Conservation (phyloP, 2,113 vertebrate species). For the Bos indicus region DNA sequence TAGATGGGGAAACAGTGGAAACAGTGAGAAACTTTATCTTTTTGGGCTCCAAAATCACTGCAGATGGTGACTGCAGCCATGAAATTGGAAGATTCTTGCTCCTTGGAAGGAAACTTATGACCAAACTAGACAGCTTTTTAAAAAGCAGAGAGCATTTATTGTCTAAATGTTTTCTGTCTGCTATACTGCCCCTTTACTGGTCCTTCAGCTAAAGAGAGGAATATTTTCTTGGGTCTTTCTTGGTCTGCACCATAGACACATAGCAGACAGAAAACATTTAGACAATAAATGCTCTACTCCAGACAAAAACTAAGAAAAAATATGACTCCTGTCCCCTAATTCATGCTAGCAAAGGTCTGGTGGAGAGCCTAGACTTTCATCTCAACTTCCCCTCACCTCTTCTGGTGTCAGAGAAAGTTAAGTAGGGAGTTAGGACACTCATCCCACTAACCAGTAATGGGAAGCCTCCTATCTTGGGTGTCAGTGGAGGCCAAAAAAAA, state of each 20-base stretch:
- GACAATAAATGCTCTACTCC: neutral
- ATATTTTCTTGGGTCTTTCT: too few relatives aligned
- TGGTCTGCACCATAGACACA: too few relatives aligned
- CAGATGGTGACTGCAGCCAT: neutral
- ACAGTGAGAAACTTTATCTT: neutral
- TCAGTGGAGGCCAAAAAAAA: neutral
- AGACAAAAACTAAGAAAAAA: neutral
- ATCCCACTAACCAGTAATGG: neutral
- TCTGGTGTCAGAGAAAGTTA: neutral
- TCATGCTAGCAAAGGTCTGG: neutral
- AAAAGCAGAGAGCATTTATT: neutral
- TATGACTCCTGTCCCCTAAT: neutral
- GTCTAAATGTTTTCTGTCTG: too few relatives aligned
- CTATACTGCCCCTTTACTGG: too few relatives aligned
- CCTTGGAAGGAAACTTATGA: neutral
- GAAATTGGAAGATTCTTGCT: neutral
- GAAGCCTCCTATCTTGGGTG: neutral
- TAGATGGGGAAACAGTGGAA: neutral
- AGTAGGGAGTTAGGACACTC: neutral
- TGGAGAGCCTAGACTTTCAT: neutral
- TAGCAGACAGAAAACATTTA: neutral
- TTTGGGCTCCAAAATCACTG: neutral
- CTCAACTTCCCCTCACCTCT: neutral
- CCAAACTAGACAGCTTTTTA: neutral
- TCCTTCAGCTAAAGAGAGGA: too few relatives aligned